Conservation (phyloP, 2,888 invertebrate genomes). For the Ophion slaviceki region DNA sequence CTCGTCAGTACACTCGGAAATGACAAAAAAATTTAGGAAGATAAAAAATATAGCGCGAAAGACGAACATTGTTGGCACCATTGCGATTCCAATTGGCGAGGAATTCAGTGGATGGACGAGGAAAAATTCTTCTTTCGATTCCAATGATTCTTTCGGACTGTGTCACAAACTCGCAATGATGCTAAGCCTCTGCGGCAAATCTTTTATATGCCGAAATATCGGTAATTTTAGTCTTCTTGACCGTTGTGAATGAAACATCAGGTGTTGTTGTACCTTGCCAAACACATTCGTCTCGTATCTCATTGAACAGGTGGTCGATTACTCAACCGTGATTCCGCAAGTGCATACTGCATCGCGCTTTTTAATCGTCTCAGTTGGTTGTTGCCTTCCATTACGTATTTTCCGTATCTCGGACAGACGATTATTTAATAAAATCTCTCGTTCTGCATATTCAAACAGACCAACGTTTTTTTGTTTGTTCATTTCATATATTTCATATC, state of each 20-base stretch:
- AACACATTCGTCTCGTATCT: slow-evolving; percentile 1
- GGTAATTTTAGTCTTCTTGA: background rate
- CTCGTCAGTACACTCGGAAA: background rate
- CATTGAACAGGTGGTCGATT: slow-evolving; percentile 22
- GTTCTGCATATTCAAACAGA: background rate
- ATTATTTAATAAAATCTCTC: background rate
- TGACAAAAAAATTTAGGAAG: slow-evolving; percentile 5
- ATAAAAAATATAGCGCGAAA: slow-evolving; percentile 9
- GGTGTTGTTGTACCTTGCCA: background rate
- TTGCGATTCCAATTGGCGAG: background rate
- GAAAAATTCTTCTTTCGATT: background rate
- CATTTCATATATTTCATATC: too few relatives aligned
- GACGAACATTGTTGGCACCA: background rate
- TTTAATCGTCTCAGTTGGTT: background rate
- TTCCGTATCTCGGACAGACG: background rate
- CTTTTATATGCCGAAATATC: slow-evolving; percentile 21
- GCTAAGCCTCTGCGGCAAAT: too few relatives aligned
- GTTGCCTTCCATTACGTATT: background rate
- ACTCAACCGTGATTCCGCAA: slow-evolving; percentile 16
- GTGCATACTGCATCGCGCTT: background rate
- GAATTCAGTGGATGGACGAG: background rate
- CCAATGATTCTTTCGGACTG: background rate
- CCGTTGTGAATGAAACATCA: background rate
- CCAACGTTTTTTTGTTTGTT: background rate
- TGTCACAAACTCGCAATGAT: background rate